Conservation (phyloP, 1,140 invertebrate genomes). For the Alviniconcha marisindica region DNA sequence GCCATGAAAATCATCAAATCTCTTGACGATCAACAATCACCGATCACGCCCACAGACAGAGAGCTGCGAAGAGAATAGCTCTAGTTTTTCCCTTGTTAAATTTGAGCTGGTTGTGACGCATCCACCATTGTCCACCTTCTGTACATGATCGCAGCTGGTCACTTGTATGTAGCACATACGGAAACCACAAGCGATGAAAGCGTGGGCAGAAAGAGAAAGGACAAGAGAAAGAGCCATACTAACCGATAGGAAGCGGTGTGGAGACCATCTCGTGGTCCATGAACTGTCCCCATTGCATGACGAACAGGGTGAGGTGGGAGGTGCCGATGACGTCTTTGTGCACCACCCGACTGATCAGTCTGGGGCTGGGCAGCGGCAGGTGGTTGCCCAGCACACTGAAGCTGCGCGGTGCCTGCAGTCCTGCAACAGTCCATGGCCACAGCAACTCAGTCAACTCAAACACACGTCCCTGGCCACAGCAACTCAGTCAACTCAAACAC, state of each 20-base stretch:
- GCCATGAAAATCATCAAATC: no score
- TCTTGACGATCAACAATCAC: no score
- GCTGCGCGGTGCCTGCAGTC: constrained; percentile 10
- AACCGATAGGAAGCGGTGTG: constrained; percentile 40
- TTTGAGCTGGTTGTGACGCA: no score
- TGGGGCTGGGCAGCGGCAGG: constrained; percentile 30
- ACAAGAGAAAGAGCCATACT: not conserved
- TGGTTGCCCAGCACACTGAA: not conserved
- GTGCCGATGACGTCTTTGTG: constrained; percentile 16
- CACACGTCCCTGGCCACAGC: not conserved
- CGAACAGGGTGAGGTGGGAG: constrained; percentile 86
- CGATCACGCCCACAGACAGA: no score
- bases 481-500: not conserved
- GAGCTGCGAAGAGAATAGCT: no score
- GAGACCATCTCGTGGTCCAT: constrained; percentile 93
- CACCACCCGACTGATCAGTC: constrained; percentile 33
- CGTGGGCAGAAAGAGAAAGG: no score
- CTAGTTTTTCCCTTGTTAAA: no score
- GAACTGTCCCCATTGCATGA: constrained; percentile 99
- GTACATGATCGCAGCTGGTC: no score
- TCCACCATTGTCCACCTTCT: no score
- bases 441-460: no score
- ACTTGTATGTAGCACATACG: no score
- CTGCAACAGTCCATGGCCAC: not conserved
- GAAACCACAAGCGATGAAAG: no score